A percentile compares a stretch with the other conserved stretches of the same genome.
Evolutionary conservation across 1,140 invertebrate species (phyloP).

Genomic region (Steinernema khuongi): DNA sequence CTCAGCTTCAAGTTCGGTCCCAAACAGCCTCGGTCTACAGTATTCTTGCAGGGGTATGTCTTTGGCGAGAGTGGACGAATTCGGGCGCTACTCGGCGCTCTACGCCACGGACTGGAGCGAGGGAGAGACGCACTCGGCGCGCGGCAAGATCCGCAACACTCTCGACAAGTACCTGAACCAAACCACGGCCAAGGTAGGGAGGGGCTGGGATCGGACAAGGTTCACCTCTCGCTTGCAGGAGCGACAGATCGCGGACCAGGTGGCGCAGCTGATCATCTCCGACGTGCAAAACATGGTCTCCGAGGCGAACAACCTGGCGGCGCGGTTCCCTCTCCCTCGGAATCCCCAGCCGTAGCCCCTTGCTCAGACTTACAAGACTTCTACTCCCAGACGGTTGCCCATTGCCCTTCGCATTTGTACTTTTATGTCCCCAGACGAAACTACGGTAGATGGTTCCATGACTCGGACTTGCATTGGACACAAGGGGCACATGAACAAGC

Average conservation of each 20-base stretch:
- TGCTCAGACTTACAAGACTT: background rate
- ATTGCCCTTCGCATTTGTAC: too few species aligned
- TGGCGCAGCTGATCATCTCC: background rate
- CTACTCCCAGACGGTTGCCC: too few species aligned
- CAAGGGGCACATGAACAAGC: too few species aligned
- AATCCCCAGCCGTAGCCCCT: background rate
- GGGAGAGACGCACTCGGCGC: background rate
- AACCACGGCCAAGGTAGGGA: background rate
- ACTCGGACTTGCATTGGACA: too few species aligned
- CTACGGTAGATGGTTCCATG: too few species aligned
- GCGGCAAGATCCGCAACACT: background rate
- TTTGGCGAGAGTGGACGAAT: conserved; percentile 3
- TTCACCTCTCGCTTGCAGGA: background rate
- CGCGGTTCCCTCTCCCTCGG: background rate
- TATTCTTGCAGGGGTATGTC: conserved; percentile 13
- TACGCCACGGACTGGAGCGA: background rate
- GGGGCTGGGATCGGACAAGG: background rate
- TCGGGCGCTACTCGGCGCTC: background rate
- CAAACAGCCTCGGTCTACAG: background rate
- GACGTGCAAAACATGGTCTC: conserved; percentile 9
- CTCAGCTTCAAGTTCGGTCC: too few species aligned
- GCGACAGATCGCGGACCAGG: background rate
- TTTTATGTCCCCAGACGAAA: too few species aligned
- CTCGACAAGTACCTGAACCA: background rate
- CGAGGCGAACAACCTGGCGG: background rate